Conservation (phyloP, 2,888 invertebrate genomes). For the Germaria angustata region DNA sequence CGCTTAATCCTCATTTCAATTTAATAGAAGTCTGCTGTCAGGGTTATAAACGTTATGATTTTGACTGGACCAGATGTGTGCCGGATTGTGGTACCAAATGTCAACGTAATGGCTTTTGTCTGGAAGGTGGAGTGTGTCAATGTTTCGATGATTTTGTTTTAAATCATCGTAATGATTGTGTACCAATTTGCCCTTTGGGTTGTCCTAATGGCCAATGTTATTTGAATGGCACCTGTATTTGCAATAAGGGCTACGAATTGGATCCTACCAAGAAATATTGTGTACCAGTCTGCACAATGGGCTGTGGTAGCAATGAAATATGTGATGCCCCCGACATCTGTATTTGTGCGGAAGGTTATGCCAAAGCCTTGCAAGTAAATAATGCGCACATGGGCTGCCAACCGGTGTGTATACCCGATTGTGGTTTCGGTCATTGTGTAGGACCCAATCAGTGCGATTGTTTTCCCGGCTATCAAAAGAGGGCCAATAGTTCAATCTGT, state of each 20-base stretch:
- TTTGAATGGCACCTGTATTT: slow-evolving; percentile 77
- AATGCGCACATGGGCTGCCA: slow-evolving; percentile 72
- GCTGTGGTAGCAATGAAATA: slow-evolving; percentile 82
- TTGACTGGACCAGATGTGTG: slow-evolving; percentile 81
- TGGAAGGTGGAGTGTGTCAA: slow-evolving; percentile 77
- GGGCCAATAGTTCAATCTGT: slow-evolving; percentile 73
- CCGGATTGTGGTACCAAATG: slow-evolving; percentile 79
- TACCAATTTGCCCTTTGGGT: slow-evolving; percentile 75
- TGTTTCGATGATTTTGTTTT: slow-evolving; percentile 77
- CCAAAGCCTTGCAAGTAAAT: slow-evolving; percentile 67
- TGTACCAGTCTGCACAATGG: slow-evolving; percentile 82
- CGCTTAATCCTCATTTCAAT: slow-evolving; percentile 79
- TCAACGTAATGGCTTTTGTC: slow-evolving; percentile 80
- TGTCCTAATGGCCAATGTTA: slow-evolving; percentile 79
- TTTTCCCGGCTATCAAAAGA: slow-evolving; percentile 75
- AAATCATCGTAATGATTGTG: slow-evolving; percentile 75
- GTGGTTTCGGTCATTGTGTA: slow-evolving; percentile 80
- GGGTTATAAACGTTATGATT: slow-evolving; percentile 85
- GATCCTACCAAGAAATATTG: slow-evolving; percentile 79
- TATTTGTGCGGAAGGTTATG: slow-evolving; percentile 76
- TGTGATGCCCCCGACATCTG: slow-evolving; percentile 84
- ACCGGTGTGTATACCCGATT: slow-evolving; percentile 76
- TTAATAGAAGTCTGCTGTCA: slow-evolving; percentile 86
- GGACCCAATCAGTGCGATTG: slow-evolving; percentile 81
- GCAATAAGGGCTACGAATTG: slow-evolving; percentile 76